phyloP scores from a whole-genome alignment of 2,113 vertebrate genomes.

The Amphilophus citrinellus region DNA sequence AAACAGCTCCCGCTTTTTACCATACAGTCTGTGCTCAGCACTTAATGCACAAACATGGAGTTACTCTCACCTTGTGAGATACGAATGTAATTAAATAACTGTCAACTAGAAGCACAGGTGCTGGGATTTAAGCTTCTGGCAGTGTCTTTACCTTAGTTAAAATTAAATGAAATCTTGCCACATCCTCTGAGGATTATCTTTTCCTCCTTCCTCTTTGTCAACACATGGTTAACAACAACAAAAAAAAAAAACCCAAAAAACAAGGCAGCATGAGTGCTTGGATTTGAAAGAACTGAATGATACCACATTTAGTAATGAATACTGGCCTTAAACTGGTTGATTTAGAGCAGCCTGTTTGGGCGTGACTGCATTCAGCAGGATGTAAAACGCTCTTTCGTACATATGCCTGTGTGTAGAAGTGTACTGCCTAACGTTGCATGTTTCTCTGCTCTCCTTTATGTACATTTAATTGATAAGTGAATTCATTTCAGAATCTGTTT shows the following conservation, averaged over 20 bases:
- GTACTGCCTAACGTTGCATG: not conserved
- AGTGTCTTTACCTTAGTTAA: not conserved
- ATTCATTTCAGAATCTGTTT: not conserved
- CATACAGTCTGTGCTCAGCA: not conserved
- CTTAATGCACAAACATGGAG: not conserved
- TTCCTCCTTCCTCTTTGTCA: conserved; percentile 17
- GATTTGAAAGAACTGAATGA: too few species aligned
- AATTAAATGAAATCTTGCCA: not conserved
- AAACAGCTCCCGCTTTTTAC: not conserved
- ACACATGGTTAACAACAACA: conserved; percentile 8
- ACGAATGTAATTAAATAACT: not conserved
- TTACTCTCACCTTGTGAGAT: not conserved
- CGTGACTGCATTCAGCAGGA: not conserved
- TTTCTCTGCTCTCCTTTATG: not conserved
- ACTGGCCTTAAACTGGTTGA: not conserved
- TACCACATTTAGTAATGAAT: not conserved
- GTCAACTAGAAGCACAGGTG: not conserved
- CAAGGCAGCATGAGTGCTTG: too few species aligned
- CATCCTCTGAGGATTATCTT: conserved; percentile 9
- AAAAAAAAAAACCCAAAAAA: not conserved
- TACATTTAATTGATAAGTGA: not conserved
- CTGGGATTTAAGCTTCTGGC: conserved; percentile 2
- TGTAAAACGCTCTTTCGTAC: not conserved
- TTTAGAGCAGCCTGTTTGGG: not conserved
- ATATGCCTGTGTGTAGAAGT: not conserved